Evolutionary conservation across 2,113 vertebrate species (phyloP).

Genomic region (Heteronetta atricapilla): DNA sequence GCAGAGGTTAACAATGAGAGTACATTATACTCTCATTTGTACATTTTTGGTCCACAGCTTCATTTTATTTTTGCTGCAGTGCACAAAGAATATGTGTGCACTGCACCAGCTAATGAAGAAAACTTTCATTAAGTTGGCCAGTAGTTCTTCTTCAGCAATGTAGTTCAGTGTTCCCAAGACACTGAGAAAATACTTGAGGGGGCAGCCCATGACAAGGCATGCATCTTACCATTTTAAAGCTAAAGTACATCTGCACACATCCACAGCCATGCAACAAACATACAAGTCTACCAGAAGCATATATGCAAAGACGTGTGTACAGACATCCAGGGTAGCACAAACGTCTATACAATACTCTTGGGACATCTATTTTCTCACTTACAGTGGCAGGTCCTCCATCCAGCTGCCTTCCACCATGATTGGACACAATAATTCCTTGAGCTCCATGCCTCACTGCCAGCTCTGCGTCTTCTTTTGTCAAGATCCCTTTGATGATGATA

Average conservation of each 20-base stretch:
- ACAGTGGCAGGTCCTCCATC: constrained; percentile 91
- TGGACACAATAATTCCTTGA: constrained; percentile 94
- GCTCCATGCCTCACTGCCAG: constrained; percentile 89
- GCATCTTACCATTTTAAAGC: not conserved
- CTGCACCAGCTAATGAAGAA: not conserved
- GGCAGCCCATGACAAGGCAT: not conserved
- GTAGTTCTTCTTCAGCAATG: not conserved
- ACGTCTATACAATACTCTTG: fast-evolving
- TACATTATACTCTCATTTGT: constrained; percentile 4
- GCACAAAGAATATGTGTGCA: not conserved
- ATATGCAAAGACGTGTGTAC: fast-evolving
- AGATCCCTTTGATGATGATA: constrained; percentile 94
- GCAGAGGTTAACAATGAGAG: constrained; percentile 36
- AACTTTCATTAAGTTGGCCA: not conserved
- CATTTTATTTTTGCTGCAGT: not conserved
- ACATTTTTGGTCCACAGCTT: constrained; percentile 21
- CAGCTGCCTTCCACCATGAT: constrained; percentile 94
- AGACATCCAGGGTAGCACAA: not conserved
- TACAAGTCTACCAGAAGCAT: not conserved
- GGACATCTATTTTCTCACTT: not conserved
- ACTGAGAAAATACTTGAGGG: not conserved
- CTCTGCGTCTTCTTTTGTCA: constrained; percentile 95
- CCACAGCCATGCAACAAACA: not conserved
- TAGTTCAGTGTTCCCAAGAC: not conserved
- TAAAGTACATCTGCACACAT: not conserved